phyloP scores from a whole-genome alignment of 2,888 invertebrate species.

The Zelleria hepariella region DNA sequence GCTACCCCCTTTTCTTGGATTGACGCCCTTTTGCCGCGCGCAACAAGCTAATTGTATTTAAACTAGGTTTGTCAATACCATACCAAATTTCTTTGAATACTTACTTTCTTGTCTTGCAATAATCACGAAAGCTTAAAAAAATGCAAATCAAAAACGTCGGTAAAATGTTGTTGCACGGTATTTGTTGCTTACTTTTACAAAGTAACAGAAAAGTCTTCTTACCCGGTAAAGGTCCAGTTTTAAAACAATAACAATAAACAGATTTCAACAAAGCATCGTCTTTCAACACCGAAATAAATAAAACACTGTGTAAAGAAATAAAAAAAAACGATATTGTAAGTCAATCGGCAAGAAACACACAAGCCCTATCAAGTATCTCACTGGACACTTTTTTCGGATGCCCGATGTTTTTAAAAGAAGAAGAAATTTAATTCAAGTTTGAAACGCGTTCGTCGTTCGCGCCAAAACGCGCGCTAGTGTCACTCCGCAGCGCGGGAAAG shows the following conservation, averaged over 20 bases:
- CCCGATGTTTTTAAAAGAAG: not conserved
- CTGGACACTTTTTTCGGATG: not conserved
- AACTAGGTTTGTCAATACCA: no score
- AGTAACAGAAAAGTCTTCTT: not conserved
- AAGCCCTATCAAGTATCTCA: not conserved
- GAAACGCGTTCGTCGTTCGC: not conserved
- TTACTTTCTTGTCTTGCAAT: no score
- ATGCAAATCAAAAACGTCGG: no score
- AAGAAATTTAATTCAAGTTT: not conserved
- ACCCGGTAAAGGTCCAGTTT: not conserved
- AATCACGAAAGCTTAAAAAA: no score
- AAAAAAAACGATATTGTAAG: not conserved
- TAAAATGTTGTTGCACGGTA: no score
- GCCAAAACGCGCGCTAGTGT: not conserved
- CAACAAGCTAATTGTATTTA: no score
- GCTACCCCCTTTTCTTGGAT: no score
- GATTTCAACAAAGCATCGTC: not conserved
- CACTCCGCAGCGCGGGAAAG: slow-evolving; percentile 26
- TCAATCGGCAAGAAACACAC: not conserved
- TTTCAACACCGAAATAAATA: no score
- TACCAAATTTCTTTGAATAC: no score
- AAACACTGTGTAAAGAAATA: no score
- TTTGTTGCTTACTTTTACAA: no score
- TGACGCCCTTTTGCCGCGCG: no score
- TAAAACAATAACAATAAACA: not conserved